A percentile compares a stretch with the other conserved stretches of the same genome.
Conservation (phyloP, 53 echinoderm and acorn worm genomes). For the Astropecten irregularis region DNA sequence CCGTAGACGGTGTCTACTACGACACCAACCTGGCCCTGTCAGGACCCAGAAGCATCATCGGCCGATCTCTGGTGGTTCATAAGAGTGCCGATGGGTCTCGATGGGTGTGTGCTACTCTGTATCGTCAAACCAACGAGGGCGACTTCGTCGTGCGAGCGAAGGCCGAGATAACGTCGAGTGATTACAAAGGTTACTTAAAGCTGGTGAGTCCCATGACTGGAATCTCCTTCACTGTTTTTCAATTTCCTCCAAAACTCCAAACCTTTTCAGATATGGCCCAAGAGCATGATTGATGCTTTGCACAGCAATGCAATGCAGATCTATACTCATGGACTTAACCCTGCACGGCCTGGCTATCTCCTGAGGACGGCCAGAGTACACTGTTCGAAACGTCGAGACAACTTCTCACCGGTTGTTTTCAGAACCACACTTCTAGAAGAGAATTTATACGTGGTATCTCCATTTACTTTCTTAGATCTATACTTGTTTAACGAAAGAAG, state of each 20-base stretch:
- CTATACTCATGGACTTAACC: too few relatives aligned
- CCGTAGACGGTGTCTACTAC: neutral
- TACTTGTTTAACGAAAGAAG: too few relatives aligned
- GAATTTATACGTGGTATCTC: too few relatives aligned
- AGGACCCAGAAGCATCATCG: slow-evolving; percentile 81
- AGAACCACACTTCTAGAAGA: too few relatives aligned
- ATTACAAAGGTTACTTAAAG: slow-evolving; percentile 51
- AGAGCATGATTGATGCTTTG: neutral
- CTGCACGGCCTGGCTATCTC: too few relatives aligned
- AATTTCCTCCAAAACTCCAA: neutral
- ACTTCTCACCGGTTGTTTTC: too few relatives aligned
- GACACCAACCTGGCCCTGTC: slow-evolving; percentile 78
- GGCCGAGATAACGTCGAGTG: slow-evolving; percentile 39
- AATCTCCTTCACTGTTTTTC: too few relatives aligned
- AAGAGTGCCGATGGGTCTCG: slow-evolving; percentile 74
- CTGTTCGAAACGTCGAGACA: too few relatives aligned
- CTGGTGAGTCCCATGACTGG: slow-evolving; percentile 64
- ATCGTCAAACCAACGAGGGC: slow-evolving; percentile 28
- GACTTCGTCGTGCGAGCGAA: slow-evolving; percentile 68
- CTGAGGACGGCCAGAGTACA: too few relatives aligned
- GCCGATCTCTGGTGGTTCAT: slow-evolving; percentile 80
- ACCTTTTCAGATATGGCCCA: neutral
- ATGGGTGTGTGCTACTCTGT: slow-evolving; percentile 79
- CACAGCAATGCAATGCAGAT: too few relatives aligned
- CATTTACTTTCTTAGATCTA: too few relatives aligned